Evolutionary conservation across 2,888 invertebrate genomes (phyloP), one percentile per base, ranked within the genome.

Genomic region (Euzophera pinguis): DNA sequence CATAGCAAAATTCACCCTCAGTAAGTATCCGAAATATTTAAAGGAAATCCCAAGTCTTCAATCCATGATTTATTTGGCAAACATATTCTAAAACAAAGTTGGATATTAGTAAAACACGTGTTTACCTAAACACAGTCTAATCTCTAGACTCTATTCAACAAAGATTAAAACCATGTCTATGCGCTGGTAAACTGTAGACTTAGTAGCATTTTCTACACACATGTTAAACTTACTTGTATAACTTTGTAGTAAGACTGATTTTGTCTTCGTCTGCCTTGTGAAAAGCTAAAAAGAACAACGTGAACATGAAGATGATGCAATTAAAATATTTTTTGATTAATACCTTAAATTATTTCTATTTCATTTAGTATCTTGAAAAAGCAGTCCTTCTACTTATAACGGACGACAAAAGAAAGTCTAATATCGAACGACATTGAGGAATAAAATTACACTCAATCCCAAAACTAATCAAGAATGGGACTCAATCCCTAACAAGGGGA

Each of bases 371-470:
- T 32, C 14, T 32, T 9, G n/a, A 45, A 45, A 45, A 16, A 32
- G 10, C 16, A 32, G 16, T 8, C 14, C 4, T 1, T 8, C 43
- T 9, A 14, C 9, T 29, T 29, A 45, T 14, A 45, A 27, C 12
- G 9, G 42, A 10, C 14, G 45, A 16, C 9, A 29, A 45, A 43
- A 32, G 32, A 16, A 32, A 45, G 32, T 45, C 32, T 9, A 14
- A 34, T 45, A 45, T 45, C 4, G 14, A 32, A 14, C 29, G 38
- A 49, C 41, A 39, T 50, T 49, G 32, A 39, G 27, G 49, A 50
- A 50, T 50, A 50, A 39, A 50, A 50, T 50, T 50, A 50, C 39
- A 50, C 32, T 32, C 49, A 37, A 51, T 43, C 51, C 51, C 51
- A 3, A 42, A 50, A 51, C 51, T 51, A 51, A 51, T 51, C 51